Evolutionary conservation across 64 coral and sea anemone species (phyloP), one percentile per base, ranked within the genome.

Genomic region (Montipora sp.): DNA sequence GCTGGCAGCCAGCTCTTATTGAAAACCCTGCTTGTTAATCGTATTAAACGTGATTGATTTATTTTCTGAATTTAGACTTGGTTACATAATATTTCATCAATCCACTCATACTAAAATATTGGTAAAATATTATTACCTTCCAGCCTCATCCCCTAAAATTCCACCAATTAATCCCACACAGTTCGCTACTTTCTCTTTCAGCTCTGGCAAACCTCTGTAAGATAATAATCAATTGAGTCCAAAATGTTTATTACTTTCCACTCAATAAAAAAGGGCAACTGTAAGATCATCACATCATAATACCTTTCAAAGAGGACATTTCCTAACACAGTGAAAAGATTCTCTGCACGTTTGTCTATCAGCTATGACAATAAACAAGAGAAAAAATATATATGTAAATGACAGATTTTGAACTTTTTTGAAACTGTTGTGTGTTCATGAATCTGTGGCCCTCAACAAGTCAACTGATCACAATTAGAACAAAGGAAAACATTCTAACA

Each of bases 221-320:
- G 74, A 81, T 0, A 53, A 80, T 2, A 22, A 18, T 23, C 2
- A 24, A 36, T 44, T 87, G 11, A 80, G 44, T 12, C 48, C 23
- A 49, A 10, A 69, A 44, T 19, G 2, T 23, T 12, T 3, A 63
- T 14, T 11, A 12, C 0, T 11, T 1, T 63, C 9, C 11, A 57
- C 53, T 11, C 53, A 5, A 6, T 18, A 68, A n/a, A 68, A 18
- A 13, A 68, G 12, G 16, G 16, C 18, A 68, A 14, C 63, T 72
- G 27, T 0, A 87, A 16, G 0, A 87, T 0, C 5, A 23, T 10
- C 43, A 48, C 71, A 22, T 8, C 63, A 47, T 75, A 23, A 75
- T 91, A 96, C 95, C 95, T 93, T 94, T 96, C 95, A 94, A 91
- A 96, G 7, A 96, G 85, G 6, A 96, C 66, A 83, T 94, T 92